Evolutionary conservation across 2,113 vertebrate species (phyloP).

Genomic region (Conger conger): DNA sequence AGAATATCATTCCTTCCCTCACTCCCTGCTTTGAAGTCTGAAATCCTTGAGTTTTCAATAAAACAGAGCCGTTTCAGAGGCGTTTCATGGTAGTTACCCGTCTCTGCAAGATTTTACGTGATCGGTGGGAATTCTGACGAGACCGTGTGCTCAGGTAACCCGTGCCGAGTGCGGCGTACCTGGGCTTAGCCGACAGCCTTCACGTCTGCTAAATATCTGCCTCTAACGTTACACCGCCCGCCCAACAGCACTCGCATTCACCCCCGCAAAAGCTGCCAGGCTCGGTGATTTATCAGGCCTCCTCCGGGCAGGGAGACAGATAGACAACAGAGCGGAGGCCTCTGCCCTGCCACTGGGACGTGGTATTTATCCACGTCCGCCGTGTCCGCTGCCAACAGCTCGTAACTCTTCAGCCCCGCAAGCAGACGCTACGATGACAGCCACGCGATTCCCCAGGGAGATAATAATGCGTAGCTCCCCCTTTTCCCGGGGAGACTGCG

Average conservation of each 20-base stretch:
- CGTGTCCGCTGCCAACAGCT: conserved; percentile 9
- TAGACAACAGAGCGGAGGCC: background rate
- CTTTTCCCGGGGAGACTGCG: background rate
- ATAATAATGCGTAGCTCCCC: conserved; percentile 26
- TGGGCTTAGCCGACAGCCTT: background rate
- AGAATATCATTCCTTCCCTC: too few species aligned
- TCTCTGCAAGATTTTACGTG: too few species aligned
- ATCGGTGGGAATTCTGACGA: too few species aligned
- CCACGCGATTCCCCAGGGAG: conserved; percentile 1
- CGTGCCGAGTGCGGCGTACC: background rate
- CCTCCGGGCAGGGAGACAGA: background rate
- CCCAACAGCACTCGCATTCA: background rate
- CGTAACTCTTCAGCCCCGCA: conserved; percentile 27
- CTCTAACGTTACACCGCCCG: background rate
- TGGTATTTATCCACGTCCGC: conserved; percentile 25
- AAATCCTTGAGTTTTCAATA: too few species aligned
- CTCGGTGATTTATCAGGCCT: conserved; percentile 3
- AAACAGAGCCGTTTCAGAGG: too few species aligned
- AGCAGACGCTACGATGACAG: conserved; percentile 31
- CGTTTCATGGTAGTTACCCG: too few species aligned
- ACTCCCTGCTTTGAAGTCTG: too few species aligned
- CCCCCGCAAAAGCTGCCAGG: background rate
- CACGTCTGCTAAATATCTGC: background rate
- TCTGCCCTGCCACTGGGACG: conserved; percentile 28
- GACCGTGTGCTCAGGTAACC: too few species aligned